Evolutionary conservation across 2,797 vertebrate genomes (phyloP), one percentile per base, ranked within the genome.

Genomic region (Choloepus didactylus): DNA sequence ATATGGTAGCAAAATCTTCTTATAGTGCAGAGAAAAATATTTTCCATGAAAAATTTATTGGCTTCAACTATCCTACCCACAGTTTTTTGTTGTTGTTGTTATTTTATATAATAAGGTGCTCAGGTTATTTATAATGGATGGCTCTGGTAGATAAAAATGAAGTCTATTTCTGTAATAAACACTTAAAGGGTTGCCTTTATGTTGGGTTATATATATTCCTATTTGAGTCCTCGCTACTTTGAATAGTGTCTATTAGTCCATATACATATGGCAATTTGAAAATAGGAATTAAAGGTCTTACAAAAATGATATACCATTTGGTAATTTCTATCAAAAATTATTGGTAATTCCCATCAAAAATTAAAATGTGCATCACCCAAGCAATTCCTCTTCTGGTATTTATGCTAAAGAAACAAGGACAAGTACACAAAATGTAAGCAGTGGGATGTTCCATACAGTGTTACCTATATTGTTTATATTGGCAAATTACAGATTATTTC

Each of bases 271-370:
- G 9, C 9, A 64, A 29, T 56, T 41, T 92, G 62, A 85, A 73
- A 84, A 89, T 3, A 91, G 70, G 38, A 89, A 95, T 31, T 86
- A 83, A 96, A 96, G 41, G 31, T 92, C 67, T 92, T 75, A 79
- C 75, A 70, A 15, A 89, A 70, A 15, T 88, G 59, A 5, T 23
- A 31, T 9, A 25, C 15, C 31, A 67, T 66, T 67, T 70, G 19
- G 29, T 49, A 93, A 73, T 38, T 10, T 62, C 59, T 93, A 85
- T 38, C 67, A 97, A 88, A 95, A 75, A 77, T 35, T 27, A 19
- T 18, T 23, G 27, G 35, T 35, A 35, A 35, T 35, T 35, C 35
- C 35, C 35, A 81, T 27, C 70, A 97, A 94, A 93, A 80, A 81
- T 49, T 19, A 81, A 80, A 95, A 72, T 67, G n/a, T 75, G 15